phyloP scores from a whole-genome alignment of 2,888 invertebrate species.

The Petrolisthes cinctipes region DNA sequence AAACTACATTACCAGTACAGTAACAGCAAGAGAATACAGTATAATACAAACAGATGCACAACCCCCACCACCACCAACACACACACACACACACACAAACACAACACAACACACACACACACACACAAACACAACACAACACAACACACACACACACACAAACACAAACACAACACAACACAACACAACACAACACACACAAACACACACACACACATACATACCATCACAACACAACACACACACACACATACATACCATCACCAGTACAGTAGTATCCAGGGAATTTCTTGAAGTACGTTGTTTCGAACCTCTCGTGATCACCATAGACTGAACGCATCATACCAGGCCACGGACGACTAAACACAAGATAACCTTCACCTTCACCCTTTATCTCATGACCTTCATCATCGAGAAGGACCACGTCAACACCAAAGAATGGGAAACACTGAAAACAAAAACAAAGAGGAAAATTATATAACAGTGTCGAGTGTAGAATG shows the following conservation, averaged over 20 bases:
- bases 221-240: no score
- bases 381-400: slow-evolving; percentile 86
- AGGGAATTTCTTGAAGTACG: slow-evolving; percentile 95
- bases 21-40: no score
- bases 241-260: slow-evolving; percentile 72
- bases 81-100: no score
- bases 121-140: no score
- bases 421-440: slow-evolving; percentile 96
- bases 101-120: no score
- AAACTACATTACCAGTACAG: no score
- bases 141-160: no score
- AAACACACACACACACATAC: neutral
- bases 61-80: no score
- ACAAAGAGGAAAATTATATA: neutral
- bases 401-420: slow-evolving; percentile 88
- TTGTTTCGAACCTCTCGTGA: slow-evolving; percentile 85
- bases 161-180: no score
- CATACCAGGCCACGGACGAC: slow-evolving; percentile 97
- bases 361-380: slow-evolving; percentile 94
- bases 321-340: slow-evolving; percentile 94
- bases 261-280: slow-evolving; percentile 99
- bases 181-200: neutral
- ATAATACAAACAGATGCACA: no score
- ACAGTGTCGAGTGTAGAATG: no score
- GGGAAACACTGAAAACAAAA: slow-evolving; percentile 78